phyloP scores from a whole-genome alignment of 2,888 invertebrate genomes.

The Trichopoda pennipes region DNA sequence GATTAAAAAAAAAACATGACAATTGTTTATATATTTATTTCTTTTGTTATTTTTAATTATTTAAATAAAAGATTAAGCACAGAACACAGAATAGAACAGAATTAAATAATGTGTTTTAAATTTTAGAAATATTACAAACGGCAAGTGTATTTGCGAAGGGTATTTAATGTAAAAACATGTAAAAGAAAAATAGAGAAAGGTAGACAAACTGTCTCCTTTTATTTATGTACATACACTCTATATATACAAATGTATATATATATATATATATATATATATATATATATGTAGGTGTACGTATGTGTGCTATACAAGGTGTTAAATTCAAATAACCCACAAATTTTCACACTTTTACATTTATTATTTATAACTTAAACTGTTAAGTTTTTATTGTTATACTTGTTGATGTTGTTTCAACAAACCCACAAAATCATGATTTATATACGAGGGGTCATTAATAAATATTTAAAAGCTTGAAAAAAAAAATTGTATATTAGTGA shows the following conservation, averaged over 20 bases:
- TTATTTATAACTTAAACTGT: not conserved
- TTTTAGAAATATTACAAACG: no score
- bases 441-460: not conserved
- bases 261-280: no score
- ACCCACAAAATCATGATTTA: slow-evolving; percentile 35
- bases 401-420: not conserved
- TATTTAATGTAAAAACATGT: slow-evolving; percentile 56
- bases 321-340: slow-evolving; percentile 50
- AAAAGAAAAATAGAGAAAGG: not conserved
- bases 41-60: slow-evolving; percentile 10
- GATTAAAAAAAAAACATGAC: slow-evolving; percentile 4
- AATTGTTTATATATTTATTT: slow-evolving; percentile 4
- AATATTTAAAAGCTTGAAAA: no score
- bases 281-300: not conserved
- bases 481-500: no score
- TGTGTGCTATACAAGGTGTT: slow-evolving; percentile 42
- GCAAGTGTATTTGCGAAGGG: slow-evolving; percentile 12
- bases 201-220: no score
- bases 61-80: slow-evolving; percentile 55
- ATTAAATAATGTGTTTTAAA: not conserved
- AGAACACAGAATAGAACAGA: no score
- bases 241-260: no score
- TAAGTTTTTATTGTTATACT: not conserved
- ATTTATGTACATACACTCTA: not conserved
- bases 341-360: slow-evolving; percentile 53